These are phyloP conservation scores for Diachasma alloeum DNA, from an alignment of 1,140 invertebrate species.

Conservation along the genomic window DNA sequence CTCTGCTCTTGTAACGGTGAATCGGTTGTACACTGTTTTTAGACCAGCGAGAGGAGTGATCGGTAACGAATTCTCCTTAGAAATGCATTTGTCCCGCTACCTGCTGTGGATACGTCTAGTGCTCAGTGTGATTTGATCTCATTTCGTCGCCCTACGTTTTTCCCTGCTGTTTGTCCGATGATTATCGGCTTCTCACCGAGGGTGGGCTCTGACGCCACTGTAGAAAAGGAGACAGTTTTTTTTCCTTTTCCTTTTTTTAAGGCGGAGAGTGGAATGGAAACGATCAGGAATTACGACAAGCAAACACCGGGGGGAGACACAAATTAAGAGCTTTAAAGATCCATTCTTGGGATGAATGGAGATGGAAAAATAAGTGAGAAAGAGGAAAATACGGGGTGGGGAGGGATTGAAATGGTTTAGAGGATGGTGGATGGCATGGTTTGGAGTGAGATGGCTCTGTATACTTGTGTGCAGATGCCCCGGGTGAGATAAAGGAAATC, in stretches of 20 bases:
- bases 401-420: background rate
- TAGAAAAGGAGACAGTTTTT: background rate
- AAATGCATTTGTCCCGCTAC: background rate
- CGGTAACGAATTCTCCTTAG: background rate
- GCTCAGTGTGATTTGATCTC: slow-evolving; percentile 6
- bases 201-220: slow-evolving; percentile 10
- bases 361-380: slow-evolving; percentile 14
- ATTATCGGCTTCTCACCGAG: slow-evolving; percentile 17
- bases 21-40: slow-evolving; percentile 4
- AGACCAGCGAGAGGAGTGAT: slow-evolving; percentile 3
- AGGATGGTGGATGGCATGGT: background rate
- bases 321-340: slow-evolving; percentile 23
- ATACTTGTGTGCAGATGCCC: slow-evolving; percentile 49
- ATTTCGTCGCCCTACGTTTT: slow-evolving; percentile 1
- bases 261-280: background rate
- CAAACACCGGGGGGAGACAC: background rate
- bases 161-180: slow-evolving; percentile 11
- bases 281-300: slow-evolving; percentile 8
- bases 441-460: slow-evolving; percentile 9
- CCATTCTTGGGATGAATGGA: slow-evolving; percentile 15
- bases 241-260: background rate
- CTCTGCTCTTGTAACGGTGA: background rate
- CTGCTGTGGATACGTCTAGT: background rate
- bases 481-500: slow-evolving; percentile 63
- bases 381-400: slow-evolving; percentile 34